phyloP scores from a whole-genome alignment of 2,113 vertebrate species.

The Ardeotis arabs region DNA sequence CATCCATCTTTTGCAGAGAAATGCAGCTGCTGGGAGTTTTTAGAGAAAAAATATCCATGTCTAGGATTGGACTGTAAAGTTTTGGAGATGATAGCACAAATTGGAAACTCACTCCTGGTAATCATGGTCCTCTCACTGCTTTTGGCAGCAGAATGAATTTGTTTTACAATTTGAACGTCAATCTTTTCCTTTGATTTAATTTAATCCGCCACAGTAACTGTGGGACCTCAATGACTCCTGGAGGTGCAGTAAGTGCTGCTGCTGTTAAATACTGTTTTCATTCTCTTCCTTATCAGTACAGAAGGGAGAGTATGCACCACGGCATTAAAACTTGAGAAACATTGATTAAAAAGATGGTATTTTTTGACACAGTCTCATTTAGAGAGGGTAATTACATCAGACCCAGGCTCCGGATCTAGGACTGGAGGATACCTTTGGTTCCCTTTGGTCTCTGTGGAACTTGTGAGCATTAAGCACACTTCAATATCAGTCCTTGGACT shows the following conservation, averaged over 20 bases:
- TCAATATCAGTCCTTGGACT: not conserved
- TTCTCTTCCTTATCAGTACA: not conserved
- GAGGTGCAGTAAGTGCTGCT: not conserved
- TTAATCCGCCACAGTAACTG: not conserved
- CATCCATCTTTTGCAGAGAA: not conserved
- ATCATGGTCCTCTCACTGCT: not conserved
- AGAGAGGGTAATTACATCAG: not conserved
- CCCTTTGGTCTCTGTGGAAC: not conserved
- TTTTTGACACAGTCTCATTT: not conserved
- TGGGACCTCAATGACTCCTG: not conserved
- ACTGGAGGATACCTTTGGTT: not conserved
- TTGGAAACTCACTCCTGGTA: not conserved
- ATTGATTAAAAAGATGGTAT: not conserved
- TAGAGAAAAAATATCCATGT: accelerated
- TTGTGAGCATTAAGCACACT: not conserved
- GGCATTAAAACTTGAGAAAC: not conserved
- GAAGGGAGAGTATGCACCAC: not conserved
- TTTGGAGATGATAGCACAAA: not conserved
- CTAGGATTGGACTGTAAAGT: not conserved
- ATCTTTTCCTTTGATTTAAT: not conserved
- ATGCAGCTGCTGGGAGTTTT: not conserved
- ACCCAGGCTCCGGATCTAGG: not conserved
- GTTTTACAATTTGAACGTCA: not conserved
- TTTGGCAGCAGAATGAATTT: not conserved
- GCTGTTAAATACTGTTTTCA: not conserved